Percentiles rank a stretch among this genome's conserved stretches.
Conservation (phyloP, 2,797 vertebrate genomes). For the Leptodon cayanensis region DNA sequence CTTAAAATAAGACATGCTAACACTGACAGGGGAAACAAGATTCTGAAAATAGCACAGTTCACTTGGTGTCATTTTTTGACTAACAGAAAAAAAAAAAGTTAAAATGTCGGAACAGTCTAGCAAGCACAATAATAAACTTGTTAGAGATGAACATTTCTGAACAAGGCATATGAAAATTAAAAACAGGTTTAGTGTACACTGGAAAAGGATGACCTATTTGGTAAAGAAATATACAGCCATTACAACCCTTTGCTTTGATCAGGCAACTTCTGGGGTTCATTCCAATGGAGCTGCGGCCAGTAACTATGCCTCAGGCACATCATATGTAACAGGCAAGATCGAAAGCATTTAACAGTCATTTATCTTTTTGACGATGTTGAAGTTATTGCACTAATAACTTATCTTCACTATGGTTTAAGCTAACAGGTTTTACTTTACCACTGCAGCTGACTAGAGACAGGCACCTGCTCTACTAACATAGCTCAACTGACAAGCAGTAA, state of each 20-base stretch:
- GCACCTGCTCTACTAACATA: background rate
- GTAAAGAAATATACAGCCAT: background rate
- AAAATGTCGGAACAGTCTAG: background rate
- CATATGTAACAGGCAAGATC: background rate
- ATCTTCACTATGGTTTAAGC: background rate
- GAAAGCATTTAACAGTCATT: background rate
- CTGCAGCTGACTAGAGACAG: background rate
- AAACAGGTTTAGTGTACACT: background rate
- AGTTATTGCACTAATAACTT: background rate
- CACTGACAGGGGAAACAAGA: background rate
- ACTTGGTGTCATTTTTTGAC: background rate
- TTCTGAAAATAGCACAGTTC: background rate
- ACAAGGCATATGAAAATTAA: background rate
- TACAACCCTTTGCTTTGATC: background rate
- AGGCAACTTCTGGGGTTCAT: background rate
- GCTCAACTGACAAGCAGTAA: background rate
- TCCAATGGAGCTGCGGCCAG: background rate
- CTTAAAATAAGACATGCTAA: background rate
- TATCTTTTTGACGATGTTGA: background rate
- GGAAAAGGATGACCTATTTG: background rate
- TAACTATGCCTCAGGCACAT: background rate
- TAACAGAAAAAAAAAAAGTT: background rate
- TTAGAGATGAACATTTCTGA: background rate
- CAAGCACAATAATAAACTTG: background rate
- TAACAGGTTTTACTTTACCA: background rate